Conservation (phyloP, 2,888 invertebrate species). For the Thelaira solivaga region DNA sequence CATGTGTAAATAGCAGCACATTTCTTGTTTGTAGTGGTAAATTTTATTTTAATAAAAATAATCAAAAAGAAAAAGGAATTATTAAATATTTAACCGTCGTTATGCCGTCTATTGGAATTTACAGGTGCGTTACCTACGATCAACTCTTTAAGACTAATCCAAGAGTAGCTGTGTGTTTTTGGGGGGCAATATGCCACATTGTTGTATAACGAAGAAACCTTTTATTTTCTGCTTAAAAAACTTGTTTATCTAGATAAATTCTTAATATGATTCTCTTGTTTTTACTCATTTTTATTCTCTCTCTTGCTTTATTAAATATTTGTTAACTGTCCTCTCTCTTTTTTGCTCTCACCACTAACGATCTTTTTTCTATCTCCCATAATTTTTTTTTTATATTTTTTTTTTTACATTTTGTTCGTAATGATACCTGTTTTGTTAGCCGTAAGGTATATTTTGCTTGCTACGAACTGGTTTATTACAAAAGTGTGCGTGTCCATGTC, state of each 20-base stretch:
- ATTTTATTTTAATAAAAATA: slow-evolving; percentile 22
- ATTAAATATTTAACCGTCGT: slow-evolving; percentile 31
- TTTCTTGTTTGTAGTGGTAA: slow-evolving; percentile 39
- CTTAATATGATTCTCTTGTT: slow-evolving; percentile 11
- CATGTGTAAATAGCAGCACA: slow-evolving; percentile 13
- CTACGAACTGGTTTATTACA: slow-evolving; percentile 56
- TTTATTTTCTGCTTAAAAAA: neutral
- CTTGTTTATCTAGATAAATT: slow-evolving; percentile 55
- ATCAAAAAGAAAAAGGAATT: too few species aligned
- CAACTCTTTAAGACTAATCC: slow-evolving; percentile 76
- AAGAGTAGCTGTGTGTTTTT: slow-evolving; percentile 68
- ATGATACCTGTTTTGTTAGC: slow-evolving; percentile 61
- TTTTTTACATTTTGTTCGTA: slow-evolving; percentile 23
- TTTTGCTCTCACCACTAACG: slow-evolving; percentile 1
- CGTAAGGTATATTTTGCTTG: slow-evolving; percentile 58
- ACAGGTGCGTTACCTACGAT: slow-evolving; percentile 77
- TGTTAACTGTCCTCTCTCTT: neutral
- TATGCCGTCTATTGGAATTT: slow-evolving; percentile 59
- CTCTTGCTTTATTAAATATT: too few species aligned
- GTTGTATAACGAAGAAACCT: slow-evolving; percentile 24
- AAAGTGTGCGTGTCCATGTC: slow-evolving; percentile 38
- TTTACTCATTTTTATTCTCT: slow-evolving; percentile 7
- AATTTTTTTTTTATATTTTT: slow-evolving; percentile 34
- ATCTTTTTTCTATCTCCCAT: slow-evolving; percentile 50
- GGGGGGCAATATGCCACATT: slow-evolving; percentile 68